Conservation (phyloP, 2,797 vertebrate species). For the Xiphophorus birchmanni region DNA sequence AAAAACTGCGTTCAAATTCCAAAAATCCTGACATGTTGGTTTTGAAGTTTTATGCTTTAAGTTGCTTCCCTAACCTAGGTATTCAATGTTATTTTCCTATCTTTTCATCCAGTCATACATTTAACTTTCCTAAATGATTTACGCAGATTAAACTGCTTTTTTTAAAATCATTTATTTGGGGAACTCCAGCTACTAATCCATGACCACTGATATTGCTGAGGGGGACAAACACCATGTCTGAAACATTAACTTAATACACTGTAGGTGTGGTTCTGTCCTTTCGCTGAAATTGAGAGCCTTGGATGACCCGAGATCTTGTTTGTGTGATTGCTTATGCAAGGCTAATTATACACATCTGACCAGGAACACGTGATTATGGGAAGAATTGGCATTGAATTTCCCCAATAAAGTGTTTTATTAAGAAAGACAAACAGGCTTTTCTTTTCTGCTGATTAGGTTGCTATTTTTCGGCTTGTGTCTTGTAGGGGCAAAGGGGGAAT, state of each 20-base stretch:
- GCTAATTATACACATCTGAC: conserved; percentile 73
- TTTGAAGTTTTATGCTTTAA: neutral
- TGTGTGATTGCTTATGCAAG: conserved; percentile 53
- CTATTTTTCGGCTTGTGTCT: conserved; percentile 52
- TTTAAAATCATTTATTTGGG: neutral
- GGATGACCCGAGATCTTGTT: conserved; percentile 53
- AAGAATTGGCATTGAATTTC: conserved; percentile 60
- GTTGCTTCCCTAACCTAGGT: neutral
- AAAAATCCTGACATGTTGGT: neutral
- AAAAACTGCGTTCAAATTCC: neutral
- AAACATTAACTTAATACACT: conserved; percentile 15
- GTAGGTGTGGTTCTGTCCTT: neutral
- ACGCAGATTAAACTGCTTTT: neutral
- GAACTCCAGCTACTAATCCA: neutral
- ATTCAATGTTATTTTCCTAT: neutral
- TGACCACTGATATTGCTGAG: neutral
- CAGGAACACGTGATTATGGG: conserved; percentile 57
- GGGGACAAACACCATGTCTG: conserved; percentile 4
- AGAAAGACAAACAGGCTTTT: conserved; percentile 65
- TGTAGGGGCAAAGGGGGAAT: conserved; percentile 46
- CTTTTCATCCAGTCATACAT: neutral
- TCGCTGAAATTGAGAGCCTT: conserved; percentile 35
- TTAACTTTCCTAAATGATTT: neutral
- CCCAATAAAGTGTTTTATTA: conserved; percentile 62
- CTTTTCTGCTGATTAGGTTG: conserved; percentile 68